Evolutionary conservation across 2,888 invertebrate species (phyloP).

Genomic region (Sesia apiformis): DNA sequence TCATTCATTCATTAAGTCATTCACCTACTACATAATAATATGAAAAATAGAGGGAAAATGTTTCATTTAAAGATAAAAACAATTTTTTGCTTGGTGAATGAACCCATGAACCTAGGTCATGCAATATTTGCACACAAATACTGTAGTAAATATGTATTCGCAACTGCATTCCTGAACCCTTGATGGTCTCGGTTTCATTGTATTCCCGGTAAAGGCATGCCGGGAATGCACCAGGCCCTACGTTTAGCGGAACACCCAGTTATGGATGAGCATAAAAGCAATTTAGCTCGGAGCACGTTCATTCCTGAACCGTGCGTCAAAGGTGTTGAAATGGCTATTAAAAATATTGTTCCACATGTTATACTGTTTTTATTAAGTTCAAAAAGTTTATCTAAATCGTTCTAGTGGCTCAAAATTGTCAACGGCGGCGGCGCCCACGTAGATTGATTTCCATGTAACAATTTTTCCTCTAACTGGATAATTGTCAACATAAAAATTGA

Average conservation of each 20-base stretch:
- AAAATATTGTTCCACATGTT: no score
- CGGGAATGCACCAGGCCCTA: conserved; percentile 40
- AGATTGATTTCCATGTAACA: conserved; percentile 19
- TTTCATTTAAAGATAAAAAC: no score
- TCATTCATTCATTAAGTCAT: no score
- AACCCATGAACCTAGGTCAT: no score
- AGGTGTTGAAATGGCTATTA: no score
- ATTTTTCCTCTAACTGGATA: conserved; percentile 3
- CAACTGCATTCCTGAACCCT: conserved; percentile 45
- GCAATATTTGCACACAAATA: no score
- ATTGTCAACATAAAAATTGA: neutral
- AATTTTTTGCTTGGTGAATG: no score
- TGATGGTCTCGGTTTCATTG: conserved; percentile 36
- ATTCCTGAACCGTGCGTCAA: no score
- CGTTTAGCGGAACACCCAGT: conserved; percentile 37
- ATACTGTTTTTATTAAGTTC: no score
- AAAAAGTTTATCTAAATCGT: conserved; percentile 18
- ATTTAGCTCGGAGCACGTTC: no score
- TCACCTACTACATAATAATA: no score
- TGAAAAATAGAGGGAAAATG: no score
- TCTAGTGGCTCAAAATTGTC: conserved; percentile 9
- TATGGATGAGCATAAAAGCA: conserved; percentile 4
- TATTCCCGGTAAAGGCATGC: conserved; percentile 30
- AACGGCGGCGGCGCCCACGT: conserved; percentile 12
- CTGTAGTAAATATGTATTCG: conserved; percentile 24